A percentile compares a stretch with the other conserved stretches of the same genome.
These are phyloP conservation scores for Eptesicus fuscus DNA, from an alignment of 2,113 vertebrate genomes.

Conservation along the genomic window DNA sequence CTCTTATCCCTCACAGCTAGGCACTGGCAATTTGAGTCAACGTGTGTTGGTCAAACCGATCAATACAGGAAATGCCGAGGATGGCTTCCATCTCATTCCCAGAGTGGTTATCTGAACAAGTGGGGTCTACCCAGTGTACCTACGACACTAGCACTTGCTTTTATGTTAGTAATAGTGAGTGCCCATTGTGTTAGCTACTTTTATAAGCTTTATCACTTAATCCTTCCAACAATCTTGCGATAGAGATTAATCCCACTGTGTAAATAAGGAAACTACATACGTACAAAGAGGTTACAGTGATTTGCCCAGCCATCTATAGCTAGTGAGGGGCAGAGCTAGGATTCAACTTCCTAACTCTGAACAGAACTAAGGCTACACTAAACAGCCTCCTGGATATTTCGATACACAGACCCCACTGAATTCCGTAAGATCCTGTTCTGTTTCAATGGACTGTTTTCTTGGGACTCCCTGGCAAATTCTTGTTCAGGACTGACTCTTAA, in stretches of 20 bases:
- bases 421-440: neutral
- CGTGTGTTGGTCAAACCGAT: neutral
- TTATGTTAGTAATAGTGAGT: neutral
- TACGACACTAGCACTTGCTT: neutral
- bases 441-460: neutral
- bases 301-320: neutral
- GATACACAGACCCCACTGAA: neutral
- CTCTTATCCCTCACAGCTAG: neutral
- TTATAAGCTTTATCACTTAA: neutral
- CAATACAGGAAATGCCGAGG: neutral
- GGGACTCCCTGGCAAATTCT: neutral
- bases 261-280: neutral
- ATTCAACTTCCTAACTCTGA: neutral
- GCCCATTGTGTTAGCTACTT: neutral
- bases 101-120: neutral
- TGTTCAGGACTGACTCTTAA: neutral
- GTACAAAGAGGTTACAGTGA: neutral
- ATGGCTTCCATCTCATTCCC: neutral
- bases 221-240: conserved; percentile 23
- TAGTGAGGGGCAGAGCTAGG: neutral
- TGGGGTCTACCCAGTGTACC: neutral
- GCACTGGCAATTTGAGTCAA: neutral
- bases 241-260: neutral
- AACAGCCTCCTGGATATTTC: neutral
- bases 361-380: neutral